Base-by-base conservation (phyloP, 2,888 invertebrate genomes). In the Pseudococcus jackbeardsleyi region DNA sequence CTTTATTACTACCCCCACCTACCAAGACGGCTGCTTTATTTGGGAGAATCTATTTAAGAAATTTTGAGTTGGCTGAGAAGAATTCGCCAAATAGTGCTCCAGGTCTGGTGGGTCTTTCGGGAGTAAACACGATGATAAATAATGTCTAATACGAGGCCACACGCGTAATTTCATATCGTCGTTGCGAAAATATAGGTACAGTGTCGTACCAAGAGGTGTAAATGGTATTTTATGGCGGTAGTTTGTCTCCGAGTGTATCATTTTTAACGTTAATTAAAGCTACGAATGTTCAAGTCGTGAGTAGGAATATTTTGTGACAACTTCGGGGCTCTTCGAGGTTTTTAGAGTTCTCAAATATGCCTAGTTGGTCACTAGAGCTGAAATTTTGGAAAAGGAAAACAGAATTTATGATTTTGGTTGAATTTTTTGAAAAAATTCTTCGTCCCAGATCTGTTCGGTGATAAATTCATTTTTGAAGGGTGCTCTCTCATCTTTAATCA, bases 111-210 rank as follows among this genome's bases (percentile, higher is more conserved):
- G n/a, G 19, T 59, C 59, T 59, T 59, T 59, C 59, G 59, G 19
- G 59, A 59, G 59, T 59, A 59, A 59, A 59, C 19, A 59, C n/a
- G 59, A 59, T 59, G 19, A 59, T 59, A 59, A 59, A 59, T 59
- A 59, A 59, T 19, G 59, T 59, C 19, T 59, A 59, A 59, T 59
- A 8, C 19, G 59, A 59, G 59, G 59, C 59, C 59, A 15, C 50
- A 50, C 46, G 50, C 12, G 50, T 50, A 50, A 50, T 50, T 50
- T 50, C 59, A 59, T 59, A 59, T 59, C 19, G 54, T 54, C 54
- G 54, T 5, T 12, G 46, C 46, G 12, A 15, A 17, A 50, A 50
- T 50, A 50, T n/a, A n/a, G n/a, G 15, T 50, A 50, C 17, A 11
- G 15, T 15, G 50, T 15, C 50, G 50, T 15, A 50, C 50, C 50